Evolutionary conservation across 2,797 vertebrate species (phyloP), one percentile per base, ranked within the genome.

Genomic region (Sebastes diaconus): DNA sequence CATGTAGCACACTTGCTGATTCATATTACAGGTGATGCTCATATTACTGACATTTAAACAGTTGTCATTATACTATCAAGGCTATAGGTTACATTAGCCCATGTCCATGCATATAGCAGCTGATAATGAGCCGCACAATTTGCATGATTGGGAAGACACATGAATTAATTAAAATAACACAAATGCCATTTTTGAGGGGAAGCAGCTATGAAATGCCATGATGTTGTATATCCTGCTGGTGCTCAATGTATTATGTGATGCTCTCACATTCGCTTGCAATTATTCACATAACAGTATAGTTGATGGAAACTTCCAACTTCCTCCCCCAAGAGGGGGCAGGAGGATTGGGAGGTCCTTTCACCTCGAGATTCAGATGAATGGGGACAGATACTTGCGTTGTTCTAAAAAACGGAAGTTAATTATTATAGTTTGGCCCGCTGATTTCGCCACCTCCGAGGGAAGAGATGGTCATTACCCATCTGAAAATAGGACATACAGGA

Each of bases 241-340:
- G 68, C 52, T 65, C 27, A 29, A 29, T 71, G n/a, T 24, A 18
- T 66, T 63, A 42, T 64, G 4, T 24, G 39, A 67, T 60, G 73
- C 16, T 60, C n/a, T 60, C 29, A 69, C 24, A 77, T 76, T 69
- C 5, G 46, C 18, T 55, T 67, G 20, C 65, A 77, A 67, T n/a
- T 64, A 58, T 24, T 80, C 57, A 36, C 22, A 69, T 30, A 61
- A 50, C 50, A 63, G 32, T 11, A 54, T 22, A 34, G 64, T 24
- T 25, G 16, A 66, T 59, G 16, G 10, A 79, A 77, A 61, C 14
- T 39, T 36, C 22, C 32, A 70, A 12, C 6, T 27, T 20, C 22
- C 5, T 20, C 24, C 22, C n/a, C 14, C 7, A 8, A 10, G 30
- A 22, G n/a, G 13, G 9, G 9, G 68, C 22, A 39, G 68, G 14